Evolutionary conservation across 2,113 vertebrate genomes (phyloP), one percentile per base, ranked within the genome.

Genomic region (Onychostoma macrolepis): DNA sequence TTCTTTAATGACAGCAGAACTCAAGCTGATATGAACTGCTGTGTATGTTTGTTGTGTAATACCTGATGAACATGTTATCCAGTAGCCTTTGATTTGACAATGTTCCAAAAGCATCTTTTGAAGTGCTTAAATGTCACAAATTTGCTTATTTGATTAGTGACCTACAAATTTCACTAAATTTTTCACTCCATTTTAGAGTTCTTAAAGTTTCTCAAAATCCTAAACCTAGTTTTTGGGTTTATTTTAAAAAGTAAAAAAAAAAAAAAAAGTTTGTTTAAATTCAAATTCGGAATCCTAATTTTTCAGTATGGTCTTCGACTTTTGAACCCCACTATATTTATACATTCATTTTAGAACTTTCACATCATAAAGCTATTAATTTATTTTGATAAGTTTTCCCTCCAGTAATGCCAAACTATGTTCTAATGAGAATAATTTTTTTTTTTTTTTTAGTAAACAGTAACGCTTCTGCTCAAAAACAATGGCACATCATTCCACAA

Each of bases 401-500:
- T 30, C 17, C 48, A 58, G 76, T 79, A 33, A 79, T 28, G 24
- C 12, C 24, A 61, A 61, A 63, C 11, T 41, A 63, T 28, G 56
- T 24, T 65, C 38, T 28, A 61, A 26, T 38, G 15, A 43, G 9
- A 15, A 41, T 43, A 26, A 26, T 43, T 8, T 3, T 80, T 9
- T 4, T 19, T 1, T 15, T 26, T 61, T 36, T 84, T 56, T 58
- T 41, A 19, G 10, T 30, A 67, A 21, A 65, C 28, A 6, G 28
- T 67, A 21, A 56, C 50, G 45, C 24, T 2, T 65, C 28, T 69
- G 6, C 30, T 85, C 4, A 26, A 71, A 6, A 69, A 24, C 33
- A 77, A 63, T n/a, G 69, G 13, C 61, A 72, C 6, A 45, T 76
- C n/a, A 26, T 76, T 75, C 1, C 72, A 28, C 17, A 85, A 80